A percentile compares a stretch with the other conserved stretches of the same genome.
Evolutionary conservation across 2,797 vertebrate species (phyloP).

Genomic region (Pseudochromis fuscus): DNA sequence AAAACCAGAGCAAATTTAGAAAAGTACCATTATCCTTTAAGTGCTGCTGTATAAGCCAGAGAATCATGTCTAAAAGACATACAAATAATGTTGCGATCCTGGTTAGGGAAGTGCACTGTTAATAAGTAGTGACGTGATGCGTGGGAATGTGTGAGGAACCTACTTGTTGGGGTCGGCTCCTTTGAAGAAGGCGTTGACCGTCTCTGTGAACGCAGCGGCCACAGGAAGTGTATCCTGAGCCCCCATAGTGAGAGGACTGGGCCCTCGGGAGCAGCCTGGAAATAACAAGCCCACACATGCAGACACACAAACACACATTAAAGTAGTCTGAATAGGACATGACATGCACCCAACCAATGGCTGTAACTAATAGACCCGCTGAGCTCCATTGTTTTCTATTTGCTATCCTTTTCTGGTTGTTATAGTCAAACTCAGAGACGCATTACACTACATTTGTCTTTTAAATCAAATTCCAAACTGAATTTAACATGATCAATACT

Average conservation of each 20-base stretch:
- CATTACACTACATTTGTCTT: no score
- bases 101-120: neutral
- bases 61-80: neutral
- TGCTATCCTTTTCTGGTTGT: neutral
- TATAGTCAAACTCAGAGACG: neutral
- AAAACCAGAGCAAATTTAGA: neutral
- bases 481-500: neutral
- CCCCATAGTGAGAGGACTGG: constrained; percentile 98
- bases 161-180: constrained; percentile 97
- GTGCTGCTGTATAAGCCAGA: neutral
- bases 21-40: neutral
- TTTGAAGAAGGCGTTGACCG: constrained; percentile 97
- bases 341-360: neutral
- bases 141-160: constrained; percentile 53
- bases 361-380: no score
- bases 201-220: constrained; percentile 97
- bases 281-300: constrained; percentile 41
- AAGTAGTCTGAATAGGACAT: neutral
- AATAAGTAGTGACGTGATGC: neutral
- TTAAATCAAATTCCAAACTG: neutral
- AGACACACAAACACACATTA: constrained; percentile 30
- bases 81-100: neutral
- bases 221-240: constrained; percentile 98
- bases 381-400: neutral
- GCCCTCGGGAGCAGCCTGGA: constrained; percentile 95